Conservation (phyloP, 2,888 invertebrate genomes). For the Brassicogethes aeneus region DNA sequence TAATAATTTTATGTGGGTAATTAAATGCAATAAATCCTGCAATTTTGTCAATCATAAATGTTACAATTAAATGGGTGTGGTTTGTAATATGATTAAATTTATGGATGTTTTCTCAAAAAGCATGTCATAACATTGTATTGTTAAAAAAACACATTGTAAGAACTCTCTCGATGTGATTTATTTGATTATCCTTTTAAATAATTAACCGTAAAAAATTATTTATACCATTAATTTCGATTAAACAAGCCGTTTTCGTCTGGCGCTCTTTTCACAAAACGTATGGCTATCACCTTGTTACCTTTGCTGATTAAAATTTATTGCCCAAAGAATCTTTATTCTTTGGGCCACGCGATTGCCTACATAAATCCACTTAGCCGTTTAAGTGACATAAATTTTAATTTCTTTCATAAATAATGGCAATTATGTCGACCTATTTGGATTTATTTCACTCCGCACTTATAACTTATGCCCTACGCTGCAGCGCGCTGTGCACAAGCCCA, state of each 20-base stretch:
- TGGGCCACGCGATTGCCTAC: neutral
- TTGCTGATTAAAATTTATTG: constrained; percentile 1
- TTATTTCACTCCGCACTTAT: neutral
- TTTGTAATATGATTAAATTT: too few species aligned
- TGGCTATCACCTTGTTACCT: neutral
- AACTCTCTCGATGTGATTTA: neutral
- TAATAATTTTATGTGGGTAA: too few species aligned
- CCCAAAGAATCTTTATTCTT: neutral
- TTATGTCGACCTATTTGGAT: constrained; percentile 3
- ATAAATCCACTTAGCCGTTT: constrained; percentile 3
- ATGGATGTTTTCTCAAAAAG: too few species aligned
- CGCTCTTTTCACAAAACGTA: constrained; percentile 1
- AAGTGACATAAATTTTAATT: constrained; percentile 3
- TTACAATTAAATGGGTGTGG: too few species aligned
- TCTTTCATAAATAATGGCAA: constrained; percentile 1
- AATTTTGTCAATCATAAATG: too few species aligned
- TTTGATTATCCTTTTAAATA: constrained; percentile 1
- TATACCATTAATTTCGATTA: constrained; percentile 2
- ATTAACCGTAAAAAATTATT: constrained; percentile 3
- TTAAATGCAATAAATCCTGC: too few species aligned
- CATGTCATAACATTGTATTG: too few species aligned
- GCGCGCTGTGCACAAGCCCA: too few species aligned
- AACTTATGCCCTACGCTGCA: too few species aligned
- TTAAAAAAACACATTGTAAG: neutral
- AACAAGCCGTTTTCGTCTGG: constrained; percentile 3